A percentile compares a stretch with the other conserved stretches of the same genome.
These are phyloP conservation scores for Drosophila kuntzei DNA, from an alignment of 2,888 invertebrate species.

Conservation along the genomic window DNA sequence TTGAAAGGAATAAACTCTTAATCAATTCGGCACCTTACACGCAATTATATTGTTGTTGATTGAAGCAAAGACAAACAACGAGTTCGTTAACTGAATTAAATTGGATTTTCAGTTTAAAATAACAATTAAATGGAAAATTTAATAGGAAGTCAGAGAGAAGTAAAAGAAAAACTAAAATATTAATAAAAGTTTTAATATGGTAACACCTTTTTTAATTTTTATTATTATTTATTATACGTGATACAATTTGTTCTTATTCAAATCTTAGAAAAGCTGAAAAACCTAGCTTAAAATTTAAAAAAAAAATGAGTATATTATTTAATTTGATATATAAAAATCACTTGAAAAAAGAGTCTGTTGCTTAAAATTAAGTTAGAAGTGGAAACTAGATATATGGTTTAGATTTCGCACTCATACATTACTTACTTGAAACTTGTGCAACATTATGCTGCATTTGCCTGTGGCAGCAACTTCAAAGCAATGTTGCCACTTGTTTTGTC, in stretches of 20 bases:
- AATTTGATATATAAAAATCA: too few species aligned
- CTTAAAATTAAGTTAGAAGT: neutral
- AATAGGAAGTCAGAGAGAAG: neutral
- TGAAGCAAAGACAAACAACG: constrained; percentile 21
- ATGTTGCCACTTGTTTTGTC: constrained; percentile 31
- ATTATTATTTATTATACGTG: too few species aligned
- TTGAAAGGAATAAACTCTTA: constrained; percentile 48
- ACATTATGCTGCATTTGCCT: constrained; percentile 40
- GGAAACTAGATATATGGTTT: neutral
- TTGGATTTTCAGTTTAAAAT: neutral
- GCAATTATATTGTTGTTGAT: constrained; percentile 44
- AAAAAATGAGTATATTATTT: too few species aligned
- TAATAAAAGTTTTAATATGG: too few species aligned
- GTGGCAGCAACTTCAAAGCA: constrained; percentile 28
- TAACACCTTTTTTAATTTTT: too few species aligned
- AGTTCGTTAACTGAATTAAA: neutral
- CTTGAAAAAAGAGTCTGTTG: neutral
- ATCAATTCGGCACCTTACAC: constrained; percentile 55
- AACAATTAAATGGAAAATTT: neutral
- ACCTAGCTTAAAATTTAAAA: too few species aligned
- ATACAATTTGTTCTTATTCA: too few species aligned
- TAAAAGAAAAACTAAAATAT: too few species aligned
- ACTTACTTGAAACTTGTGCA: constrained; percentile 17
- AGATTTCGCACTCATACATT: constrained; percentile 2
- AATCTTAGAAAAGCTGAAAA: too few species aligned